Evolutionary conservation across 1,140 invertebrate genomes (phyloP), one percentile per base, ranked within the genome.

Genomic region (Euborellia annulipes): DNA sequence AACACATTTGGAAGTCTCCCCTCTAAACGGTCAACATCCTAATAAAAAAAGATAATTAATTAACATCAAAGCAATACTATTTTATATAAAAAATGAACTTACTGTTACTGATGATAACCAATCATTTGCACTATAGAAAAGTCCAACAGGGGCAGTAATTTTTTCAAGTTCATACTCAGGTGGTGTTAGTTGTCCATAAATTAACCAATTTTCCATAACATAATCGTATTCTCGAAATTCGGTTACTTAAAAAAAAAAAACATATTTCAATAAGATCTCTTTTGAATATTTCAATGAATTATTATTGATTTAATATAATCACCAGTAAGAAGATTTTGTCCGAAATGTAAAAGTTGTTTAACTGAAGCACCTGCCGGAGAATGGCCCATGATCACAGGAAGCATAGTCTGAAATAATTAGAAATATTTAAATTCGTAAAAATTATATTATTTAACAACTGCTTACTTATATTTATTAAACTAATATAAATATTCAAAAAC

Each of bases 311-410:
- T 9, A 9, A 9, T 9, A 9, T 63, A 53, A 27, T 62, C 59
- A 66, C 63, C 68, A 37, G 67, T 71, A 21, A 63, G 64, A 40
- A 82, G 70, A 8, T 75, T 66, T 63, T 88, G 84, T 1, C 68
- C 75, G 53, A 77, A 87, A 57, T 89, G 84, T 4, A 82, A 64
- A 7, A 92, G 55, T 54, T 87, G 86, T 55, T 76, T 75, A 0
- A 76, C 73, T 0, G 87, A 84, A 0, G 85, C 72, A 3, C 88
- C 88, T 1, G 85, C 82, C 2, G 91, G 91, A 3, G 75, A 76
- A 59, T 94, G 82, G 9, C 75, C 72, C 2, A 84, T 59, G 54
- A 88, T 82, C 0, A 82, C 71, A 0, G 83, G 79, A 0, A 88
- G 48, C 56, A 79, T 66, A 21, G 77, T 78, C 78, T 82, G 54